phyloP scores from a whole-genome alignment of 1,140 invertebrate genomes.

The Druon quercuslanigerum region DNA sequence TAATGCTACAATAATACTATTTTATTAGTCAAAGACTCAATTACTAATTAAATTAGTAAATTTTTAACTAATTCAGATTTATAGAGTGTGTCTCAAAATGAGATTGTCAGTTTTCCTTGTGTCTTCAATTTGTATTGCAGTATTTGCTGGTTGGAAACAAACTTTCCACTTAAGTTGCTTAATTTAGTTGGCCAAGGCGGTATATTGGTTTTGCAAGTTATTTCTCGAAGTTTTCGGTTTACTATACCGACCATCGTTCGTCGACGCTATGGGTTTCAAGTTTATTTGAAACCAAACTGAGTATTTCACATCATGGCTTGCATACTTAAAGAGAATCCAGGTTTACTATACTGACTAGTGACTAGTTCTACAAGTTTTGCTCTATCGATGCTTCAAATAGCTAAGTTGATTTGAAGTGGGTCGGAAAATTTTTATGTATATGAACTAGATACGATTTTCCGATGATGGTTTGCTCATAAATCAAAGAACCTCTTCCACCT shows the following conservation, averaged over 20 bases:
- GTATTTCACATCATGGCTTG: slow-evolving; percentile 56
- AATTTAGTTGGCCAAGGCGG: slow-evolving; percentile 62
- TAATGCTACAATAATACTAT: too few species aligned
- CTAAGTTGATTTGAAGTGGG: not conserved
- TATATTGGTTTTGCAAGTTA: slow-evolving; percentile 67
- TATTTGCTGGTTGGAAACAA: slow-evolving; percentile 63
- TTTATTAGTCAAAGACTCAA: too few species aligned
- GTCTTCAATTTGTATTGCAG: slow-evolving; percentile 59
- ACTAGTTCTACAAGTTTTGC: not conserved
- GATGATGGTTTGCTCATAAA: slow-evolving; percentile 17
- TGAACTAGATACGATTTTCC: slow-evolving; percentile 9
- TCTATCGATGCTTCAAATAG: not conserved
- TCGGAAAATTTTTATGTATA: not conserved
- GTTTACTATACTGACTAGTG: slow-evolving; percentile 34
- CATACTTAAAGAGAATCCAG: slow-evolving; percentile 48
- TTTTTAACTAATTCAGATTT: not conserved
- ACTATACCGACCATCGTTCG: slow-evolving; percentile 36
- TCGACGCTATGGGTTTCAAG: slow-evolving; percentile 56
- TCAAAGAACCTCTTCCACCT: not conserved
- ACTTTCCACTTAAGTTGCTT: slow-evolving; percentile 70
- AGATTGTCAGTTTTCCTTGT: slow-evolving; percentile 43
- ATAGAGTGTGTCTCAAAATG: slow-evolving; percentile 21
- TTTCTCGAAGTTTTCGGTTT: slow-evolving; percentile 60
- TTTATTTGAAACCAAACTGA: slow-evolving; percentile 61
- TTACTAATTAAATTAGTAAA: not conserved